Percentiles rank a stretch among this genome's conserved stretches.
Conservation (phyloP, 2,888 invertebrate genomes). For the Iphiclides podalirius region DNA sequence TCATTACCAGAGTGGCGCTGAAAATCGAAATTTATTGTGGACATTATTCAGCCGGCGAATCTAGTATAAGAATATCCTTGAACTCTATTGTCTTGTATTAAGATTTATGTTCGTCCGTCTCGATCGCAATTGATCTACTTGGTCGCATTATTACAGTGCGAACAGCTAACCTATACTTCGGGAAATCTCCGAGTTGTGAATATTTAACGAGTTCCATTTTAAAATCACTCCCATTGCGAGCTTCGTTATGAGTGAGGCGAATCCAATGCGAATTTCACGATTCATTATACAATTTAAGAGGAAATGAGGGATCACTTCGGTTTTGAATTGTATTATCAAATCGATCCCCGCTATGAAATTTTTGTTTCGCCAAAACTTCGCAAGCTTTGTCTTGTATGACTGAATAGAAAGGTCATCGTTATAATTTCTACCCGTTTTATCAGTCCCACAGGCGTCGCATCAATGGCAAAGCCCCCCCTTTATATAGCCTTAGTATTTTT, state of each 20-base stretch:
- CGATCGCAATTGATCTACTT: neutral
- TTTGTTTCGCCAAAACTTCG: neutral
- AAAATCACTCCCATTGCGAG: slow-evolving; percentile 7
- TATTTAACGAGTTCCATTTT: slow-evolving; percentile 17
- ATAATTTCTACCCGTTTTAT: too few relatives aligned
- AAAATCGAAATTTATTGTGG: slow-evolving; percentile 22
- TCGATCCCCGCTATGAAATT: too few relatives aligned
- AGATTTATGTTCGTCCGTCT: neutral
- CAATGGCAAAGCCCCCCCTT: too few relatives aligned
- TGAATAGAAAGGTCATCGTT: too few relatives aligned
- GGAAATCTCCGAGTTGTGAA: slow-evolving; percentile 20
- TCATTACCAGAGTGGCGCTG: slow-evolving; percentile 18
- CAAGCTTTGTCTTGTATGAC: too few relatives aligned
- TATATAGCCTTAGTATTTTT: too few relatives aligned
- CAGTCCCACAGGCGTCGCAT: too few relatives aligned
- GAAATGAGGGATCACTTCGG: neutral
- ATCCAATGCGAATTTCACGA: neutral
- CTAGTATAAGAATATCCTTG: neutral
- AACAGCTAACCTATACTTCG: slow-evolving; percentile 18
- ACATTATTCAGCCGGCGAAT: slow-evolving; percentile 6
- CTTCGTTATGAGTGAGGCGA: neutral
- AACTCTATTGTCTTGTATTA: slow-evolving; percentile 1
- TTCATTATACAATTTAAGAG: slow-evolving; percentile 4
- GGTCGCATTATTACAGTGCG: slow-evolving; percentile 1
- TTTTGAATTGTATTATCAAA: neutral